phyloP scores from a whole-genome alignment of 2,888 invertebrate species.

The Ophion obscuratus region DNA sequence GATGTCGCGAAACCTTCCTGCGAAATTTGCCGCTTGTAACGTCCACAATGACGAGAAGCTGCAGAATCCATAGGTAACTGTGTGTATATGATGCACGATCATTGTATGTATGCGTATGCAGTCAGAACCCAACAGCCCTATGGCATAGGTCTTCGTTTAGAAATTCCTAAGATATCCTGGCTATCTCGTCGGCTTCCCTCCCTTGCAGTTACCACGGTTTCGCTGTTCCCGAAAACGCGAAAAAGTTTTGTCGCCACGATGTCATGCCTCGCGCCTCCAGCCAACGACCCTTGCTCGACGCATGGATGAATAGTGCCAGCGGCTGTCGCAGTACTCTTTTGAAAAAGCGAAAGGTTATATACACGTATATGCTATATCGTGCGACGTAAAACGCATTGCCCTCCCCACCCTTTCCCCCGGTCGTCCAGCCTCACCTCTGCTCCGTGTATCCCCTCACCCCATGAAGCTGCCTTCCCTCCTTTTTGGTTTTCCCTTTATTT shows the following conservation, averaged over 20 bases:
- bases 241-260: conserved; percentile 42
- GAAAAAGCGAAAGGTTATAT: conserved; percentile 64
- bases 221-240: conserved; percentile 35
- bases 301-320: conserved; percentile 42
- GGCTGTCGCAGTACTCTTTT: conserved; percentile 47
- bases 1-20: conserved; percentile 64
- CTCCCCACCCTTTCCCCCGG: conserved; percentile 31
- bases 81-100: conserved; percentile 14
- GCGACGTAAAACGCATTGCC: conserved; percentile 77
- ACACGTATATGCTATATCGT: conserved; percentile 73
- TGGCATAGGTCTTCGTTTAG: conserved; percentile 71
- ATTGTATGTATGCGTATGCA: conserved; percentile 29
- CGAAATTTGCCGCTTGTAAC: conserved; percentile 68
- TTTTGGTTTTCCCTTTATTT: conserved; percentile 12
- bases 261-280: conserved; percentile 17
- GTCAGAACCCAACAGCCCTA: conserved; percentile 47
- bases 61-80: conserved; percentile 43
- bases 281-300: conserved; percentile 47
- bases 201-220: conserved; percentile 37
- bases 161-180: conserved; percentile 80
- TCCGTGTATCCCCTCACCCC: background rate
- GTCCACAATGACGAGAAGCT: conserved; percentile 60
- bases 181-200: conserved; percentile 36
- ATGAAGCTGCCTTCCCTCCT: conserved; percentile 5
- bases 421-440: conserved; percentile 49